A percentile compares a stretch with the other conserved stretches of the same genome.
Evolutionary conservation across 2,888 invertebrate species (phyloP).

Genomic region (Diadromus collaris): DNA sequence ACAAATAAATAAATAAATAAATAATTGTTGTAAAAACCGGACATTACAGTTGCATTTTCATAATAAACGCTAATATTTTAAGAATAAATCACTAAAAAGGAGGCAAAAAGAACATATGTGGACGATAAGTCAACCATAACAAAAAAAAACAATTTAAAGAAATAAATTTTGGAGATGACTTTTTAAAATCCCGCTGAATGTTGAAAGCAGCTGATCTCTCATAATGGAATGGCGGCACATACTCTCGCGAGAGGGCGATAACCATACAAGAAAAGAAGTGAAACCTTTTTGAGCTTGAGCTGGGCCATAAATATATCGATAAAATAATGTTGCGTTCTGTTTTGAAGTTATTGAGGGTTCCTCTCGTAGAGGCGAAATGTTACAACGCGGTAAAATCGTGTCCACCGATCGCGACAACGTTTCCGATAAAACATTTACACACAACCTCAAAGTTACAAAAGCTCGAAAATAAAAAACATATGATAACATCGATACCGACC

Average conservation of each 20-base stretch:
- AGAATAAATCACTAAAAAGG: too few species aligned
- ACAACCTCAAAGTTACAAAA: conserved; percentile 65
- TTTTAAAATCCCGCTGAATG: too few species aligned
- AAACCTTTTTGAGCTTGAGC: neutral
- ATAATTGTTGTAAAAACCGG: too few species aligned
- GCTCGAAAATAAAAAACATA: conserved; percentile 75
- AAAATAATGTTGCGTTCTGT: conserved; percentile 56
- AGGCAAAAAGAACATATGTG: too few species aligned
- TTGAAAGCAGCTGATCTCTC: neutral
- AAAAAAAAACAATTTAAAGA: too few species aligned
- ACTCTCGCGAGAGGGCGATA: neutral
- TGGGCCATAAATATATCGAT: neutral
- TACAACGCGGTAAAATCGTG: neutral
- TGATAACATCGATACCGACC: conserved; percentile 76
- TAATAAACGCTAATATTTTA: too few species aligned
- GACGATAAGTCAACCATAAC: too few species aligned
- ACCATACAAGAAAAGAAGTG: neutral
- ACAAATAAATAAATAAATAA: too few species aligned
- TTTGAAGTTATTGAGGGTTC: conserved; percentile 30
- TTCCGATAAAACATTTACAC: conserved; percentile 53
- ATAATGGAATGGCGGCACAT: neutral
- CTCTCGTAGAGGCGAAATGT: conserved; percentile 23
- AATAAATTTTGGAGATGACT: too few species aligned
- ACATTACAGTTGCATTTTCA: too few species aligned
- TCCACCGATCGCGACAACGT: neutral